Percentiles rank a stretch among this genome's conserved stretches.
These are phyloP conservation scores for Eumerus sabulonum DNA, from an alignment of 2,888 invertebrate species.

Conservation along the genomic window DNA sequence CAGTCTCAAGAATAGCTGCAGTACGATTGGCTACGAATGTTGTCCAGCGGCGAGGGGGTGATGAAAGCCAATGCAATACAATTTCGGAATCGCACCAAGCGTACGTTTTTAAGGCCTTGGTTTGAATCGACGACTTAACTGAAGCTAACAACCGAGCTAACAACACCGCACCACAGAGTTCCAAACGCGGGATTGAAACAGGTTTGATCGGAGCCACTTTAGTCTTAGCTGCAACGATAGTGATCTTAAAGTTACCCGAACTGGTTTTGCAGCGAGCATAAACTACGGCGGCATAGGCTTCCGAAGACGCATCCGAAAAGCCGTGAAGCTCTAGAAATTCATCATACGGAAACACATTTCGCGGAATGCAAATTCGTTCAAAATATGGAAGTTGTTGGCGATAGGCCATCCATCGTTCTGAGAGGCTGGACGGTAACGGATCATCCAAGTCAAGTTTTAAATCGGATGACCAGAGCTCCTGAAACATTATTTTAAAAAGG, in stretches of 20 bases:
- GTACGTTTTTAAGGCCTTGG: background rate
- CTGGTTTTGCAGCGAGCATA: conserved; percentile 9
- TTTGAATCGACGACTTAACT: background rate
- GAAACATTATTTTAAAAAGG: conserved; percentile 53
- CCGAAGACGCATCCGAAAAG: conserved; percentile 24
- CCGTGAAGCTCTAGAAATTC: no score
- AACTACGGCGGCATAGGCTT: conserved; percentile 16
- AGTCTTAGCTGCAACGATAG: background rate
- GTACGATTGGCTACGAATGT: no score
- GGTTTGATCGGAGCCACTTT: conserved; percentile 21
- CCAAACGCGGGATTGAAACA: conserved; percentile 31
- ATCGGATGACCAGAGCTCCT: conserved; percentile 45
- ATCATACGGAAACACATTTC: conserved; percentile 4
- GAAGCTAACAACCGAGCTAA: background rate
- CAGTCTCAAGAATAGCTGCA: no score
- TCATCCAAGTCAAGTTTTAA: conserved; percentile 49
- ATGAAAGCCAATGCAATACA: no score
- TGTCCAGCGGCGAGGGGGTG: no score
- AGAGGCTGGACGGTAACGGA: conserved; percentile 21
- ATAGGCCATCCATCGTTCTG: conserved; percentile 3
- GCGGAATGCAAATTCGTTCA: conserved; percentile 4
- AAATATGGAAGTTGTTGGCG: conserved; percentile 7
- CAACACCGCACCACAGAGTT: conserved; percentile 29
- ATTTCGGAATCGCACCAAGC: no score
- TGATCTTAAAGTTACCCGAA: background rate